These are phyloP conservation scores for Drosophila sechellia DNA, from an alignment of 1,140 invertebrate genomes.

Conservation along the genomic window DNA sequence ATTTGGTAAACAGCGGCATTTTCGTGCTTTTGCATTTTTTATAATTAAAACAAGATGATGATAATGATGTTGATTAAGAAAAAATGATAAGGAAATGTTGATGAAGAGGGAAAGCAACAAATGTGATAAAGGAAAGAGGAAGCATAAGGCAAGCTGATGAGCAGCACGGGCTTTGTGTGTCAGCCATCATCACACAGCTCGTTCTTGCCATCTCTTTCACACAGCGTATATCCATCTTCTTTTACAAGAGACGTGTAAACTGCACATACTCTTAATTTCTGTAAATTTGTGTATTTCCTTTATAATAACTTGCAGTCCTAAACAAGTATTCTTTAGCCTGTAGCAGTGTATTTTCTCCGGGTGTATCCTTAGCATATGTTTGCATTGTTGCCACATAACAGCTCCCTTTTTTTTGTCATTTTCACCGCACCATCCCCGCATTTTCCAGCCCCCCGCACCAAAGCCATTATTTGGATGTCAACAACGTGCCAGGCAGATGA, in stretches of 20 bases:
- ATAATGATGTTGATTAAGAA: conserved; percentile 23
- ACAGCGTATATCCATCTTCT: background rate
- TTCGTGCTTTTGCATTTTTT: conserved; percentile 82
- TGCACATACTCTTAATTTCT: too few relatives aligned
- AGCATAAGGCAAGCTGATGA: conserved; percentile 2
- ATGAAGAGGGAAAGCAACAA: background rate
- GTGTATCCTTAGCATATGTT: conserved; percentile 54
- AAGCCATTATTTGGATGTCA: conserved; percentile 79
- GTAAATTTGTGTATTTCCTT: background rate
- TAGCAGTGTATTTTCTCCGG: conserved; percentile 8
- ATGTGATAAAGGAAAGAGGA: background rate
- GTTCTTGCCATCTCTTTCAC: background rate
- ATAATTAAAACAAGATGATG: conserved; percentile 69
- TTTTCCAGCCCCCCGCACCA: conserved; percentile 5
- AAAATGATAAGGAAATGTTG: conserved; percentile 18
- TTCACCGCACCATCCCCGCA: conserved; percentile 8
- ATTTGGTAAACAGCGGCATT: conserved; percentile 82
- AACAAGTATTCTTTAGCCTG: background rate
- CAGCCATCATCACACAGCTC: background rate
- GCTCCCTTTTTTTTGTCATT: conserved; percentile 37
- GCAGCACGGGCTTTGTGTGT: conserved; percentile 13
- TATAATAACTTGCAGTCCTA: background rate
- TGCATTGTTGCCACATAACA: conserved; percentile 49
- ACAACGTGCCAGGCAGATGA: conserved; percentile 73
- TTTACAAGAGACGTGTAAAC: background rate